Evolutionary conservation across 2,113 vertebrate species (phyloP), one percentile per base, ranked within the genome.

Genomic region (Agapornis roseicollis): DNA sequence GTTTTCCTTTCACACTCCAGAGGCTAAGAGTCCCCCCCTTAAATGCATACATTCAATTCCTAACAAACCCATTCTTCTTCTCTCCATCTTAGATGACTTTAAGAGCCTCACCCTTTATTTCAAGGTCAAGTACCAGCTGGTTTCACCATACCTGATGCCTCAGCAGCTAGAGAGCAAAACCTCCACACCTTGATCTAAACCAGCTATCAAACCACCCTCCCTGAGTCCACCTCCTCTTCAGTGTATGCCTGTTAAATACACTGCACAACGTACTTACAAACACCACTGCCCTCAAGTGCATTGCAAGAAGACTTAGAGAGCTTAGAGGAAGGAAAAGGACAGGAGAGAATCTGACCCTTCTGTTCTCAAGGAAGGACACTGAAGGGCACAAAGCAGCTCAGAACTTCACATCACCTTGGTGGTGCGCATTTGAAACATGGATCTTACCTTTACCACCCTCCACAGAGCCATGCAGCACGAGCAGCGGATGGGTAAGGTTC

Each of bases 401-500:
- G 56, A 35, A 35, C 15, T 5, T 10, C 15, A 35, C 33, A 24
- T n/a, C 33, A 35, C 6, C 78, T 42, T 11, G 1, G 5, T 18
- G 24, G 39, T 23, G 2, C 35, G 42, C 28, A 20, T 65, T 91
- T 81, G 68, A 47, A 47, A 52, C 11, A 55, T 1, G 12, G 25
- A 70, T 13, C 8, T 78, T 18, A 3, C 80, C n/a, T 35, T 66
- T 17, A 64, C 47, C 24, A 61, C 2, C 41, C 60, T 63, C 46
- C 70, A 16, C 52, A 84, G 70, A 84, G 52, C 25, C 19, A 79
- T 64, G 85, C 42, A 37, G 61, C 77, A 28, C 0, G 56, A 90
- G 89, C 63, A 95, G 50, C 92, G 96, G 96, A 96, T 89, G 94
- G 92, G 39, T 25, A 69, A 93, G 69, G 52, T 66, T 69, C 66